phyloP scores from a whole-genome alignment of 2,113 vertebrate species.

The Scartelaos histophorus region DNA sequence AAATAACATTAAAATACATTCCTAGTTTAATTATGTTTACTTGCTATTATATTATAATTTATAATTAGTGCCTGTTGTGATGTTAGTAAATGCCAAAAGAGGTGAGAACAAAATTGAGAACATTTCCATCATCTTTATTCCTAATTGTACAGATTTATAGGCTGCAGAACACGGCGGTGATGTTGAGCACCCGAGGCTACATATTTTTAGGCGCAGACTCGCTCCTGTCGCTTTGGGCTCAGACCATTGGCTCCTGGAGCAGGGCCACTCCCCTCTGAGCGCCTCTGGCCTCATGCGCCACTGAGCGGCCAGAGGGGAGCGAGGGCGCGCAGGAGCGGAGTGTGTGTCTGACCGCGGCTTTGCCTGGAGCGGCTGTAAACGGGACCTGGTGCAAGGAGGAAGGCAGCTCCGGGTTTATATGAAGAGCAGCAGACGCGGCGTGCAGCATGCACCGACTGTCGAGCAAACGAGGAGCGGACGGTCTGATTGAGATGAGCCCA shows the following conservation, averaged over 20 bases:
- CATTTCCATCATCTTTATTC: background rate
- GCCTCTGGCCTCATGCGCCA: conserved; percentile 25
- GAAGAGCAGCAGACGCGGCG: background rate
- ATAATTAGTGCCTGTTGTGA: no score
- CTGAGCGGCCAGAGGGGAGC: conserved; percentile 24
- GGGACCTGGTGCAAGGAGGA: background rate
- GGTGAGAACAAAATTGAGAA: background rate
- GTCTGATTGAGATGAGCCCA: conserved; percentile 76
- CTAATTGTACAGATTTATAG: background rate
- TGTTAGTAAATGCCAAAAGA: background rate
- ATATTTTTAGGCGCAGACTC: background rate
- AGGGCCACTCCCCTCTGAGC: conserved; percentile 42
- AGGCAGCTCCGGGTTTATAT: background rate
- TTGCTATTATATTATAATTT: no score
- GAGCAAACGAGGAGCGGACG: conserved; percentile 57
- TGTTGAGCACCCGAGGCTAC: background rate
- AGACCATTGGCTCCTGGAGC: conserved; percentile 25
- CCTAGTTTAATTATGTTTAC: no score
- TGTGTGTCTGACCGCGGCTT: background rate
- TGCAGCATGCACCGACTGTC: conserved; percentile 64
- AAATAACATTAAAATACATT: no score
- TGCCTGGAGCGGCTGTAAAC: background rate
- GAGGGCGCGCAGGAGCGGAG: background rate
- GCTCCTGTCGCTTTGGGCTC: background rate
- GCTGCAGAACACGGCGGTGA: background rate